Evolutionary conservation across 2,888 invertebrate genomes (phyloP).

Genomic region (Abrostola triplasia): DNA sequence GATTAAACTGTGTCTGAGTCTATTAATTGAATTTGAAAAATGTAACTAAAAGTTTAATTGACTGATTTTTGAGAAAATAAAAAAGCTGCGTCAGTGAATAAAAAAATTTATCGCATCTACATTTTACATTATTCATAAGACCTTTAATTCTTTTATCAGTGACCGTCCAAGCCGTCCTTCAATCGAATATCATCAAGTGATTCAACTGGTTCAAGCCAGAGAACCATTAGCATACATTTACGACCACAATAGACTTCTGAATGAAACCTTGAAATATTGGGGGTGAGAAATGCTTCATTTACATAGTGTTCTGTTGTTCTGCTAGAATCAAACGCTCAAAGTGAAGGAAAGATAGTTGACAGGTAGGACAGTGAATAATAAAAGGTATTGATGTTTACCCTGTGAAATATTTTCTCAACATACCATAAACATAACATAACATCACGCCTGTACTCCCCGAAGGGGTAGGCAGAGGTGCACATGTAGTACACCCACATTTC

Average conservation of each 20-base stretch:
- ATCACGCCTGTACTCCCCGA: too few relatives aligned
- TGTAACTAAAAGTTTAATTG: not conserved
- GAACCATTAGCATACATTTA: slow-evolving; percentile 63
- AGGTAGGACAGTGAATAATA: slow-evolving; percentile 42
- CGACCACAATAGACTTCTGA: slow-evolving; percentile 57
- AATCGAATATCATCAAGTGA: slow-evolving; percentile 47
- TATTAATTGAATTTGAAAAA: not conserved
- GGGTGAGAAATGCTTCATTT: slow-evolving; percentile 64
- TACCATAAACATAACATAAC: too few relatives aligned
- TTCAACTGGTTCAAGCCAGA: slow-evolving; percentile 45
- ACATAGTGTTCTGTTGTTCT: slow-evolving; percentile 62
- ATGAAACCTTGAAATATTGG: slow-evolving; percentile 59
- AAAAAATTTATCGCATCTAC: slow-evolving; percentile 18
- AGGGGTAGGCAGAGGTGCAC: too few relatives aligned
- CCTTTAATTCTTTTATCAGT: slow-evolving; percentile 40
- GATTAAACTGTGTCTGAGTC: too few relatives aligned
- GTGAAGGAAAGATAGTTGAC: slow-evolving; percentile 41
- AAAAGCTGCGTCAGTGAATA: not conserved
- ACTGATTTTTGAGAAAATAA: not conserved
- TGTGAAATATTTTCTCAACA: slow-evolving; percentile 11
- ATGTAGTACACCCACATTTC: too few relatives aligned
- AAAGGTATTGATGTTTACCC: slow-evolving; percentile 43
- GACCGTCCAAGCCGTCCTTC: slow-evolving; percentile 20
- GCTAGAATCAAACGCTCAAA: slow-evolving; percentile 40
- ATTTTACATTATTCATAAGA: slow-evolving; percentile 39